Percentiles rank a stretch among this genome's conserved stretches.
phyloP scores from a whole-genome alignment of 2,113 vertebrate species.

The Albula glossodonta region DNA sequence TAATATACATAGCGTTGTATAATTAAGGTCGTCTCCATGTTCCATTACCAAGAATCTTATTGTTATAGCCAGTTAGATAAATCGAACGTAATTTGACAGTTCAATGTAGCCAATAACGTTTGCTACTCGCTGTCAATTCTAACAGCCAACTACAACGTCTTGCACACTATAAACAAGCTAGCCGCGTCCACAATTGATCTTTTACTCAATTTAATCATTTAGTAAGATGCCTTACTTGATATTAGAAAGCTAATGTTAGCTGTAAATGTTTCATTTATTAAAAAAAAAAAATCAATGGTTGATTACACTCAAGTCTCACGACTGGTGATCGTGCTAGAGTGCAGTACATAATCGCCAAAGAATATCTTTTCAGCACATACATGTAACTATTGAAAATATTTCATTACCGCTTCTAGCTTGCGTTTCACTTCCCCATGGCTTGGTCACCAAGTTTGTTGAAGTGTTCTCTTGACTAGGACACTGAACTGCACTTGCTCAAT shows the following conservation, averaged over 20 bases:
- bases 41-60: neutral
- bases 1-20: neutral
- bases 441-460: neutral
- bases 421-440: neutral
- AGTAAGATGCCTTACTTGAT: neutral
- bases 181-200: neutral
- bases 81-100: neutral
- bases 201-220: neutral
- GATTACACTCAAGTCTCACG: neutral
- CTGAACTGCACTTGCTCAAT: conserved; percentile 15
- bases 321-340: neutral
- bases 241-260: neutral
- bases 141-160: neutral
- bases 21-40: neutral
- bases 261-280: neutral
- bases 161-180: neutral
- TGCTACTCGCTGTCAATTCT: neutral
- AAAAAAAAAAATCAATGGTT: neutral
- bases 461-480: neutral
- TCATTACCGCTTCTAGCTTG: neutral
- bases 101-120: neutral
- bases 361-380: neutral
- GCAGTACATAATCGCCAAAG: neutral
- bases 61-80: too few relatives aligned
- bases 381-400: neutral